These are phyloP conservation scores for Lypha dubia DNA, from an alignment of 2,888 invertebrate genomes.

Conservation along the genomic window DNA sequence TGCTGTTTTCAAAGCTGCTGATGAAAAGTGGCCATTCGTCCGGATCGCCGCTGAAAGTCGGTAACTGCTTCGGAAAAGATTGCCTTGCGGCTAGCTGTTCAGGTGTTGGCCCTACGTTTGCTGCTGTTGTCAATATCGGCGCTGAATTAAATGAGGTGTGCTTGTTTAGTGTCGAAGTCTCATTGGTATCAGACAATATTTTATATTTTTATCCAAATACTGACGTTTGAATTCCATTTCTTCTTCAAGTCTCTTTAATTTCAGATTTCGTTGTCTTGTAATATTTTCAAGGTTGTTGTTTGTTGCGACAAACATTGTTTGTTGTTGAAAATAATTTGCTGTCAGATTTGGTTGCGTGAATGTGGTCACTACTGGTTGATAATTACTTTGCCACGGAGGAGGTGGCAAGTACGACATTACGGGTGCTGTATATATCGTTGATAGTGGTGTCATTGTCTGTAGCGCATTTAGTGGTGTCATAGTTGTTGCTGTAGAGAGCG, in stretches of 20 bases:
- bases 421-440: not conserved
- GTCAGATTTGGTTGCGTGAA: not conserved
- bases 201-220: slow-evolving; percentile 24
- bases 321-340: slow-evolving; percentile 7
- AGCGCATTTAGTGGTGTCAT: not conserved
- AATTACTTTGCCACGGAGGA: not conserved
- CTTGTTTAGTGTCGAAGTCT: not conserved
- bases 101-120: slow-evolving; percentile 4
- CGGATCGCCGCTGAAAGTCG: slow-evolving; percentile 24
- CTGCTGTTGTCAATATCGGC: not conserved
- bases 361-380: not conserved
- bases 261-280: not conserved
- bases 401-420: slow-evolving; percentile 3
- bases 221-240: slow-evolving; percentile 32
- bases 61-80: not conserved
- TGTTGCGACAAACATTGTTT: not conserved
- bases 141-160: not conserved
- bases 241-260: slow-evolving; percentile 24
- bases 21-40: slow-evolving; percentile 1
- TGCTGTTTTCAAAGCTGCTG: too few relatives aligned
- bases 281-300: slow-evolving; percentile 2
- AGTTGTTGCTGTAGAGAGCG: not conserved
- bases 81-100: slow-evolving; percentile 9
- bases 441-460: not conserved
- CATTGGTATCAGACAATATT: not conserved